phyloP scores from a whole-genome alignment of 2,888 invertebrate genomes.

The Acrocyrtus sp. region DNA sequence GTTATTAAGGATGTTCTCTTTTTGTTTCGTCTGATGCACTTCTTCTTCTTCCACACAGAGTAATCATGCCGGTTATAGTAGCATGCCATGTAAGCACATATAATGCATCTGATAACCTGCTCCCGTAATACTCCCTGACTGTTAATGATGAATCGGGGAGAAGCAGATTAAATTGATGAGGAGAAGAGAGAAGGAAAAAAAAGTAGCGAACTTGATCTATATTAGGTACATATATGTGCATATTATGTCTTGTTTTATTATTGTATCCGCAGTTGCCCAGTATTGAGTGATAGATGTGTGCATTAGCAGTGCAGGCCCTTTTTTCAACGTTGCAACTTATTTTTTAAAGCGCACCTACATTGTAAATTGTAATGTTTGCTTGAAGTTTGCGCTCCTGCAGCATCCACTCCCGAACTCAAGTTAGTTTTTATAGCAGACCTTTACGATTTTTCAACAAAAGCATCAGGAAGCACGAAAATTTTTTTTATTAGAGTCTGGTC shows the following conservation, averaged over 20 bases:
- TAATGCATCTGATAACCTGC: slow-evolving; percentile 46
- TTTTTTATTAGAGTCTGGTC: too few relatives aligned
- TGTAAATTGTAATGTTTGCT: too few relatives aligned
- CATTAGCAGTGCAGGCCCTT: too few relatives aligned
- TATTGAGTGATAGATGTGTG: too few relatives aligned
- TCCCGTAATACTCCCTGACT: slow-evolving; percentile 46
- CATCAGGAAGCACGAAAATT: too few relatives aligned
- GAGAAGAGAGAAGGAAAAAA: slow-evolving; percentile 16
- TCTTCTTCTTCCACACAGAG: not conserved
- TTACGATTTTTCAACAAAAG: too few relatives aligned
- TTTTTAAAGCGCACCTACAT: too few relatives aligned
- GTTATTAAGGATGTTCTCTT: not conserved
- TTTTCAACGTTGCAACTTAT: too few relatives aligned
- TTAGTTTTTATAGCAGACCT: too few relatives aligned
- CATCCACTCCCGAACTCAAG: too few relatives aligned
- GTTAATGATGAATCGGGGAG: slow-evolving; percentile 42
- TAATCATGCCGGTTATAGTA: slow-evolving; percentile 41
- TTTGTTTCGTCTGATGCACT: slow-evolving; percentile 15
- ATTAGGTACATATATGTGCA: slow-evolving; percentile 28
- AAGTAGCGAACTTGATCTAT: slow-evolving; percentile 43
- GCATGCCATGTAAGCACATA: slow-evolving; percentile 37
- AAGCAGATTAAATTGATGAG: slow-evolving; percentile 3
- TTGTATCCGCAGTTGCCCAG: too few relatives aligned
- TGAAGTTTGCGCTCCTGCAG: too few relatives aligned
- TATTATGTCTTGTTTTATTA: slow-evolving; percentile 39